These are phyloP conservation scores for Cossypha heuglini DNA, from an alignment of 2,797 vertebrate genomes.

Conservation along the genomic window DNA sequence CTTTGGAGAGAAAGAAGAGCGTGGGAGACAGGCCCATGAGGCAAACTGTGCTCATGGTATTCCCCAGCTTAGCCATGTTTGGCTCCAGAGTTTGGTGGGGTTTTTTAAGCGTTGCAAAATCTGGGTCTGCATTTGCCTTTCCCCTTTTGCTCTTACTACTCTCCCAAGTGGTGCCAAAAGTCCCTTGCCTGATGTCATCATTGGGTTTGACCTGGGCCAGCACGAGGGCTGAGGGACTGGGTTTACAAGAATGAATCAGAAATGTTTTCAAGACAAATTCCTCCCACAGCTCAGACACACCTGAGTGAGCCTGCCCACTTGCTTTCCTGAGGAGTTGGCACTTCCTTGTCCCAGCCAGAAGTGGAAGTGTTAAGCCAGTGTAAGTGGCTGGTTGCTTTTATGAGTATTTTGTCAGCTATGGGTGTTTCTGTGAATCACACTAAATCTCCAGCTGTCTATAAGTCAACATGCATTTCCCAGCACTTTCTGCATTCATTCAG, in stretches of 20 bases:
- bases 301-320: neutral
- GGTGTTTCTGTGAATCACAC: neutral
- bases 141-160: neutral
- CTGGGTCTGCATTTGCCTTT: neutral
- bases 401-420: slow-evolving; percentile 1
- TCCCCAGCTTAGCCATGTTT: neutral
- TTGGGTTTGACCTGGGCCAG: neutral
- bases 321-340: neutral
- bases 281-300: neutral
- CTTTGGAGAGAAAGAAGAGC: neutral
- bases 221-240: neutral
- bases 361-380: neutral
- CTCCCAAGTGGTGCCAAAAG: neutral
- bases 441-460: slow-evolving; percentile 2
- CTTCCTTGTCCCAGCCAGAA: neutral
- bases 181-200: neutral
- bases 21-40: neutral
- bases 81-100: neutral
- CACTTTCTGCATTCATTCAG: neutral
- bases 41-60: neutral
- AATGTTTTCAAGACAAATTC: neutral
- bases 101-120: slow-evolving; percentile 29
- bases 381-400: neutral
- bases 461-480: neutral
- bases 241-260: neutral